Evolutionary conservation across 2,113 vertebrate species (phyloP).

Genomic region (Calyptomena viridis): DNA sequence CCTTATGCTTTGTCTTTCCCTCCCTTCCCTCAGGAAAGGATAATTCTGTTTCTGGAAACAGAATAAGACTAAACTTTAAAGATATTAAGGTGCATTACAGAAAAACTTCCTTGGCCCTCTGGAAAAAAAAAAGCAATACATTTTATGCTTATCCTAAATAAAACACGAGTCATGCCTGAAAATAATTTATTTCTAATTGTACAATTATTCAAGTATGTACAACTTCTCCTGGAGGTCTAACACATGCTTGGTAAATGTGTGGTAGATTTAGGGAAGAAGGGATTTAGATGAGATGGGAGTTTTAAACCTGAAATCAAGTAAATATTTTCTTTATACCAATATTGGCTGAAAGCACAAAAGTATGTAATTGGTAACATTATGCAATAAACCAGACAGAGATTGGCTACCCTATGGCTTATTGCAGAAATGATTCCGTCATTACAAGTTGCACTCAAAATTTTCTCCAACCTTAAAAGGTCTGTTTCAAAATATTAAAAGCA

Average conservation of each 20-base stretch:
- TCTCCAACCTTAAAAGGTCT: not conserved
- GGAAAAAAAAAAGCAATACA: not conserved
- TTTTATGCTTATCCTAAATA: constrained; percentile 45
- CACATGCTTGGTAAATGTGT: not conserved
- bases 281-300: not conserved
- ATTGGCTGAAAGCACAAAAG: not conserved
- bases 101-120: not conserved
- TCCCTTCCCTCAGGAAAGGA: constrained; percentile 5
- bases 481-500: constrained; percentile 11
- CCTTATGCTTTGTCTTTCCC: not conserved
- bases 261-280: not conserved
- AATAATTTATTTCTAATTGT: constrained; percentile 55
- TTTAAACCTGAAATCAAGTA: constrained; percentile 24
- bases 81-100: not conserved
- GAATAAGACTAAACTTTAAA: not conserved
- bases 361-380: not conserved
- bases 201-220: constrained; percentile 2
- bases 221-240: constrained; percentile 27
- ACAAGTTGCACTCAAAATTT: not conserved
- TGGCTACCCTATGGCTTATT: not conserved
- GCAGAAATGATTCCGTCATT: not conserved
- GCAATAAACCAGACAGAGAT: not conserved
- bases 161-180: constrained; percentile 26
- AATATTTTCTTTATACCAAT: constrained; percentile 23
- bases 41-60: constrained; percentile 17